These are phyloP conservation scores for Sebastes cheni DNA, from an alignment of 2,797 vertebrate species.

Conservation along the genomic window DNA sequence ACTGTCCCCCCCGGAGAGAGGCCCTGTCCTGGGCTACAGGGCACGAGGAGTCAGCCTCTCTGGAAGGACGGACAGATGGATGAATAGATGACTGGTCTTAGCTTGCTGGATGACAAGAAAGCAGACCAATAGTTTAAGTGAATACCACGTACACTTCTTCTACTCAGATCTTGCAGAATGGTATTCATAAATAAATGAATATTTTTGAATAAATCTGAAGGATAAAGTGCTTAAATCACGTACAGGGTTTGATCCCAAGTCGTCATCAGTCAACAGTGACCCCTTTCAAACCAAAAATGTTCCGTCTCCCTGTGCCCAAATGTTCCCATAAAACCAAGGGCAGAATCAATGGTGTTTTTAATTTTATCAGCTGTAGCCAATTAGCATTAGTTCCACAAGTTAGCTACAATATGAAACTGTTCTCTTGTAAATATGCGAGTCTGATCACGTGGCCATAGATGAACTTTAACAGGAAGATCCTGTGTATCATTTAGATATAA, in stretches of 20 bases:
- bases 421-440: neutral
- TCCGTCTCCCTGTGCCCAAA: neutral
- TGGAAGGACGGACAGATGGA: slow-evolving; percentile 27
- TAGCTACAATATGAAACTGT: neutral
- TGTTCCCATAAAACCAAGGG: neutral
- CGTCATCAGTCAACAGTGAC: neutral
- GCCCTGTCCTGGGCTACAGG: slow-evolving; percentile 65
- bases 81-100: slow-evolving; percentile 29
- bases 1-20: slow-evolving; percentile 83
- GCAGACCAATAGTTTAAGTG: neutral
- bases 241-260: neutral
- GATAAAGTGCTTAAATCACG: neutral
- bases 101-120: slow-evolving; percentile 36
- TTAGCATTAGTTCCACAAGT: neutral
- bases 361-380: neutral
- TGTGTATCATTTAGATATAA: neutral
- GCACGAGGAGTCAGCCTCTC: slow-evolving; percentile 56
- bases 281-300: neutral
- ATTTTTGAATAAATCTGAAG: neutral
- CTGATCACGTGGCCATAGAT: neutral
- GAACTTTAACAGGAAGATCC: neutral
- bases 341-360: neutral
- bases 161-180: neutral
- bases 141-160: neutral
- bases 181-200: neutral